Percentiles rank a stretch among this genome's conserved stretches.
Evolutionary conservation across 2,888 invertebrate species (phyloP).

Genomic region (Apotomis capreana): DNA sequence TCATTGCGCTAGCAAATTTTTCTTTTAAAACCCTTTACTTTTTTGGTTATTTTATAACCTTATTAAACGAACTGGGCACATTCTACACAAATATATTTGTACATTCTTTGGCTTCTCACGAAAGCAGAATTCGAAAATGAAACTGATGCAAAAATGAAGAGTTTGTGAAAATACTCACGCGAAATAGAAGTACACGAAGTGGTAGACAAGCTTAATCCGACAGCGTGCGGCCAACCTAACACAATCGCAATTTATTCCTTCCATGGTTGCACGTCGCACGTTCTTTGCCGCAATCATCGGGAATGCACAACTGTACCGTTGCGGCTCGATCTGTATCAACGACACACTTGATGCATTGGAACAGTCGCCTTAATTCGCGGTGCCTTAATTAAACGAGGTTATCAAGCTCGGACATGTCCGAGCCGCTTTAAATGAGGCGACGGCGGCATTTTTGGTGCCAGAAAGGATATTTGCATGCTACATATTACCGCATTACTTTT

Average conservation of each 20-base stretch:
- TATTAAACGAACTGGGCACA: too few species aligned
- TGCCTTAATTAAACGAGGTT: slow-evolving; percentile 40
- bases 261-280: slow-evolving; percentile 56
- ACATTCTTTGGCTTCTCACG: too few species aligned
- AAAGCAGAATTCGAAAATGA: too few species aligned
- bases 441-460: slow-evolving; percentile 25
- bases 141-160: too few species aligned
- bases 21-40: too few species aligned
- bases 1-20: too few species aligned
- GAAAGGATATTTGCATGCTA: slow-evolving; percentile 21
- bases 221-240: slow-evolving; percentile 52
- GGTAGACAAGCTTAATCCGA: not conserved
- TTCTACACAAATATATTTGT: too few species aligned
- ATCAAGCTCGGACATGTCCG: slow-evolving; percentile 31
- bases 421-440: slow-evolving; percentile 20
- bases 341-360: slow-evolving; percentile 60
- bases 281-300: slow-evolving; percentile 66
- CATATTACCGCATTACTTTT: slow-evolving; percentile 14
- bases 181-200: too few species aligned
- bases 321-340: slow-evolving; percentile 63
- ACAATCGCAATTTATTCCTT: slow-evolving; percentile 72
- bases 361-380: slow-evolving; percentile 37
- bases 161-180: too few species aligned
- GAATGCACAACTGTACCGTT: slow-evolving; percentile 71
- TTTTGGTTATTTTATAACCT: too few species aligned